These are phyloP conservation scores for Parnassius glacialis DNA, from an alignment of 2,888 invertebrate genomes.

Conservation along the genomic window DNA sequence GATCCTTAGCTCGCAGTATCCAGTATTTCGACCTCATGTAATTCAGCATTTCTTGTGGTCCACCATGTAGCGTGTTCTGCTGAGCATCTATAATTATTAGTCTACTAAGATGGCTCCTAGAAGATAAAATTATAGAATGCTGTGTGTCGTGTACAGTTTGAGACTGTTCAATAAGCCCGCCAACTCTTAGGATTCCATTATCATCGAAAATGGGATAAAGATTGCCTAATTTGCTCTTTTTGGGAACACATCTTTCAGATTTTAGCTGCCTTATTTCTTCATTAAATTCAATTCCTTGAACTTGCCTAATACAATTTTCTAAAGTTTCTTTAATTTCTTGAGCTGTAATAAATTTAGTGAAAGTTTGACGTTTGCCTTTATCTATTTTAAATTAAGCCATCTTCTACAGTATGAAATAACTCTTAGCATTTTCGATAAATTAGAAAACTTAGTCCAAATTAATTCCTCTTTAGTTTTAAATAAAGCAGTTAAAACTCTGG, in stretches of 20 bases:
- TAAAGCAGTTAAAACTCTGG: neutral
- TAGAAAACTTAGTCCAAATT: slow-evolving; percentile 11
- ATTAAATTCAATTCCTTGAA: neutral
- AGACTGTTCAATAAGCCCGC: neutral
- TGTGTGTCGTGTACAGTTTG: neutral
- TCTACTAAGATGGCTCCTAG: neutral
- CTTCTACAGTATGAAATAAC: slow-evolving; percentile 13
- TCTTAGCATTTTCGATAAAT: slow-evolving; percentile 12
- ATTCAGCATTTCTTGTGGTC: neutral
- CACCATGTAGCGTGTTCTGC: neutral
- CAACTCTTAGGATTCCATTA: too few species aligned
- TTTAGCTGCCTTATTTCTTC: neutral
- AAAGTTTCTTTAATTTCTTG: neutral
- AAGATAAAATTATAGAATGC: neutral
- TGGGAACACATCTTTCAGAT: neutral
- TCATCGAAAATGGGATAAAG: neutral
- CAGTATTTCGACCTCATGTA: neutral
- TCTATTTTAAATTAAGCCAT: slow-evolving; percentile 16
- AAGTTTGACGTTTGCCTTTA: slow-evolving; percentile 1
- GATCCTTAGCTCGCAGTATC: neutral
- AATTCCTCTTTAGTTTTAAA: neutral
- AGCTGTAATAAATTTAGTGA: slow-evolving; percentile 5
- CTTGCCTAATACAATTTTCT: neutral
- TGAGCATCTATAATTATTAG: neutral
- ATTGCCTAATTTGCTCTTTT: neutral